Conservation (phyloP, 2,113 vertebrate genomes). For the Oreochromis aureus region DNA sequence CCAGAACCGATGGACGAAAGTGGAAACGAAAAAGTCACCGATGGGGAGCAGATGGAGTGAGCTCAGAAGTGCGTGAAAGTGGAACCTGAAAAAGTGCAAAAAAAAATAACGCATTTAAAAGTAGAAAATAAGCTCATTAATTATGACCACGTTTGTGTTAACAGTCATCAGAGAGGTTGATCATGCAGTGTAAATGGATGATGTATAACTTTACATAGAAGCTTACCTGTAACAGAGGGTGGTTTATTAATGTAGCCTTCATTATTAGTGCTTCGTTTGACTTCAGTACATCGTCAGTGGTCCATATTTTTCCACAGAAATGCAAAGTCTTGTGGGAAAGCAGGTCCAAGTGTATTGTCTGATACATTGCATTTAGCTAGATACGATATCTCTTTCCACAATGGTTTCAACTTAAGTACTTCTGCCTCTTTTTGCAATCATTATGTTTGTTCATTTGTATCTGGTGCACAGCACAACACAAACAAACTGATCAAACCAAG, state of each 20-base stretch:
- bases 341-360: background rate
- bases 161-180: background rate
- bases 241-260: slow-evolving; percentile 3
- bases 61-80: background rate
- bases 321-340: background rate
- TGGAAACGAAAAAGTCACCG: background rate
- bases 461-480: background rate
- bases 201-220: background rate
- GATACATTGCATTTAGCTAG: background rate
- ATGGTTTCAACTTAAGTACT: background rate
- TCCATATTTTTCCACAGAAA: background rate
- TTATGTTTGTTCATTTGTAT: background rate
- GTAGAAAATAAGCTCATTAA: background rate
- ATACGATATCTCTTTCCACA: background rate
- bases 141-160: slow-evolving; percentile 13
- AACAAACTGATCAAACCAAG: background rate
- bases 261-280: slow-evolving; percentile 6
- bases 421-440: background rate
- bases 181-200: background rate
- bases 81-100: background rate
- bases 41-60: slow-evolving; percentile 11
- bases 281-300: background rate
- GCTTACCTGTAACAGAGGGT: background rate
- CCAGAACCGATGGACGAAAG: slow-evolving; percentile 9
- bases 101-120: background rate